These are phyloP conservation scores for Heliconius himera DNA, from an alignment of 1,140 invertebrate genomes.

Conservation along the genomic window DNA sequence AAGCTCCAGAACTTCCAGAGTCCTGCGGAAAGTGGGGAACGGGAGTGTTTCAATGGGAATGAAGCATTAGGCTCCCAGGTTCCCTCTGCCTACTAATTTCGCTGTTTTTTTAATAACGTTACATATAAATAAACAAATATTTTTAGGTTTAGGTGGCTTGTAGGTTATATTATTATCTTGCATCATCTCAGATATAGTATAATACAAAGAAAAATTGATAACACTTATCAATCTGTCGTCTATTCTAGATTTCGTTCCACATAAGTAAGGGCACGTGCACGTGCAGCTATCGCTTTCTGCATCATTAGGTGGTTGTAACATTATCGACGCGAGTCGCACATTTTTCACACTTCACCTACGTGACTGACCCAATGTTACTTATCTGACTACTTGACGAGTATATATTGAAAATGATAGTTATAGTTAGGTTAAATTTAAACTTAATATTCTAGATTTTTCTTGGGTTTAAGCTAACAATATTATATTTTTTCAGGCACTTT, in stretches of 20 bases:
- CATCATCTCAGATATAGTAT: too few relatives aligned
- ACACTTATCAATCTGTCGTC: not conserved
- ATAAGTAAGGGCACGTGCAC: constrained; percentile 41
- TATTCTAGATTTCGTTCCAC: constrained; percentile 10
- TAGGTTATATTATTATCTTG: too few relatives aligned
- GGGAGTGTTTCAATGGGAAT: too few relatives aligned
- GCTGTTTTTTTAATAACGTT: too few relatives aligned
- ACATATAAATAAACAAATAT: too few relatives aligned
- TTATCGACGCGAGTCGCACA: constrained; percentile 57
- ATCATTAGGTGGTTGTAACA: constrained; percentile 65
- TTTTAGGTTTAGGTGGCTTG: too few relatives aligned
- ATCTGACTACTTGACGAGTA: not conserved
- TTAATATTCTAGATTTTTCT: not conserved
- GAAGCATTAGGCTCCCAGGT: too few relatives aligned
- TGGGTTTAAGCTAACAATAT: too few relatives aligned
- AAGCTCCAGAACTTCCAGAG: too few relatives aligned
- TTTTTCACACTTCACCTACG: constrained; percentile 59
- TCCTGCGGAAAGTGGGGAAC: too few relatives aligned
- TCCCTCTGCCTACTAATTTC: too few relatives aligned
- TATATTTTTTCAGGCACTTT: too few relatives aligned
- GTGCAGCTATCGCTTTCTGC: constrained; percentile 68
- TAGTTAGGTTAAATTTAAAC: not conserved
- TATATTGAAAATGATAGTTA: not conserved
- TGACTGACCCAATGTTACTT: constrained; percentile 11
- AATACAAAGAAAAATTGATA: not conserved